Conservation (phyloP, 2,888 invertebrate species). For the Conchocele bisecta region DNA sequence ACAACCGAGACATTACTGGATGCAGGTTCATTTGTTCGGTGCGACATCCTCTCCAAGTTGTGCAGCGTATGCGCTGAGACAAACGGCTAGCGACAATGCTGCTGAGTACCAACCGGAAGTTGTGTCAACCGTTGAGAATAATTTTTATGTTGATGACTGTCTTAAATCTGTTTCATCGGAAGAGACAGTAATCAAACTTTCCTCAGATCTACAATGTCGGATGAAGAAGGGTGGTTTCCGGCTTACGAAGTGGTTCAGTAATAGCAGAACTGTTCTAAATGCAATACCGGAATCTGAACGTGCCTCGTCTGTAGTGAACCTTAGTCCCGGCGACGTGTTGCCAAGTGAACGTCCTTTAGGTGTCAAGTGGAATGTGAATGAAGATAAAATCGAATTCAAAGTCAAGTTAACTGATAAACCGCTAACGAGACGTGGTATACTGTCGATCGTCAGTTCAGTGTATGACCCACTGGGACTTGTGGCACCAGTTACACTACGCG, state of each 20-base stretch:
- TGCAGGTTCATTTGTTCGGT: conserved; percentile 41
- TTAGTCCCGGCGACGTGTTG: background rate
- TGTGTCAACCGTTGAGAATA: background rate
- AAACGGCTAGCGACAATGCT: conserved; percentile 9
- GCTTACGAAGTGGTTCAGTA: conserved; percentile 33
- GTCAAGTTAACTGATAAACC: conserved; percentile 21
- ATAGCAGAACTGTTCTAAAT: conserved; percentile 23
- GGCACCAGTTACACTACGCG: conserved; percentile 38
- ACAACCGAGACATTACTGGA: conserved; percentile 2
- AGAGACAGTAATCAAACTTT: conserved; percentile 10
- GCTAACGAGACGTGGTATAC: conserved; percentile 36
- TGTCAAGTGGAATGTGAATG: conserved; percentile 40
- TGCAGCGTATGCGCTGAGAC: conserved; percentile 30
- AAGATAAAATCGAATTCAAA: conserved; percentile 43
- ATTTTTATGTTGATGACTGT: conserved; percentile 41
- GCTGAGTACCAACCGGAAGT: conserved; percentile 8
- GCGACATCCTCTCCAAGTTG: conserved; percentile 46
- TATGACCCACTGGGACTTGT: conserved; percentile 59
- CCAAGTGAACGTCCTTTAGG: conserved; percentile 35
- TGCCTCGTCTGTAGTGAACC: background rate
- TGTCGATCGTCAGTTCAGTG: conserved; percentile 50
- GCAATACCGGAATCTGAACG: conserved; percentile 24
- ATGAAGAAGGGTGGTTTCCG: conserved; percentile 14
- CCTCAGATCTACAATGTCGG: conserved; percentile 2
- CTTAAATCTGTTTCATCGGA: conserved; percentile 20